A percentile compares a stretch with the other conserved stretches of the same genome.
These are phyloP conservation scores for Hyposoter dolosus DNA, from an alignment of 2,888 invertebrate species.

Conservation along the genomic window DNA sequence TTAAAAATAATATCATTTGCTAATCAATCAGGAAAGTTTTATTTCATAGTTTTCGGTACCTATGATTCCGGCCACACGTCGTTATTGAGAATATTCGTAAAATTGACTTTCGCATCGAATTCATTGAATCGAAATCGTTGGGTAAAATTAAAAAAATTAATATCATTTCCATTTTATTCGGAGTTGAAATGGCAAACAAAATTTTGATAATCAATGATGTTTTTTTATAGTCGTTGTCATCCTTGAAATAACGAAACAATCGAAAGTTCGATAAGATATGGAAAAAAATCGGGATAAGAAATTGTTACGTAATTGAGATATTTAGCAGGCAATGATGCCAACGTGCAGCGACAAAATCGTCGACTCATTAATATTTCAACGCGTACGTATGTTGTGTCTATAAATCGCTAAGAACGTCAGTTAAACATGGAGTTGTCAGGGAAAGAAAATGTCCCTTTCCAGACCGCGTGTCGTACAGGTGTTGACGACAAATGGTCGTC, in stretches of 20 bases:
- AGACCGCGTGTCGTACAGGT: slow-evolving; percentile 69
- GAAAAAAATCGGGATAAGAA: slow-evolving; percentile 28
- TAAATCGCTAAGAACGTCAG: slow-evolving; percentile 1
- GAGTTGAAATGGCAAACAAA: neutral
- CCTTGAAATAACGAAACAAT: neutral
- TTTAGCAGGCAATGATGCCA: slow-evolving; percentile 34
- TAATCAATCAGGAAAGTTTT: neutral
- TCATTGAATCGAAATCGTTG: neutral
- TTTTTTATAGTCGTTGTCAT: neutral
- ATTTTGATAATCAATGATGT: neutral
- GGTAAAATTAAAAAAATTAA: neutral
- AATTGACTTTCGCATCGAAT: neutral
- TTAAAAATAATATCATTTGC: neutral
- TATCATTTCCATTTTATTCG: neutral
- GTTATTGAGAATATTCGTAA: neutral
- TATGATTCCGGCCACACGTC: neutral
- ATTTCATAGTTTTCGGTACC: neutral
- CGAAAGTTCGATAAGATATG: neutral
- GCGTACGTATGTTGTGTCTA: neutral
- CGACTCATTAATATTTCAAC: slow-evolving; percentile 29
- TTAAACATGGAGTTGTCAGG: slow-evolving; percentile 7
- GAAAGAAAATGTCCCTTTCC: slow-evolving; percentile 53
- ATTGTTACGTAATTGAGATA: slow-evolving; percentile 42
- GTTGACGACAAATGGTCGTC: slow-evolving; percentile 49
- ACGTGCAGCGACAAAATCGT: slow-evolving; percentile 2